Conservation (phyloP, 2,113 vertebrate species). For the Rattus rattus region DNA sequence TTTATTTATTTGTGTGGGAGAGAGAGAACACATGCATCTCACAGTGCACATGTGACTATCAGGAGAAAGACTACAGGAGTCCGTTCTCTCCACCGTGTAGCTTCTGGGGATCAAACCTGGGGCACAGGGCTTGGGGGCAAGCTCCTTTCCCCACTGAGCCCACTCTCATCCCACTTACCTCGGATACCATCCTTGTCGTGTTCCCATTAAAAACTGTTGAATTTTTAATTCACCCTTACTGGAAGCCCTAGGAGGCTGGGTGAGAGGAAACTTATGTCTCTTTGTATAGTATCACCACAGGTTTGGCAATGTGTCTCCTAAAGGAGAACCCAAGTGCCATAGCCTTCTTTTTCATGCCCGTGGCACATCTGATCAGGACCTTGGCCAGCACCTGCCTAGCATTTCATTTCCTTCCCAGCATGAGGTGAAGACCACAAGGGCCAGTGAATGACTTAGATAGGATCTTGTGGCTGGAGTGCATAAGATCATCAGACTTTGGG, state of each 20-base stretch:
- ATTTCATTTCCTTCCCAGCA: background rate
- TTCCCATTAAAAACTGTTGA: background rate
- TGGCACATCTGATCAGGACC: conserved; percentile 63
- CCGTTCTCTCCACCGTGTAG: background rate
- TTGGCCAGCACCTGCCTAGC: conserved; percentile 58
- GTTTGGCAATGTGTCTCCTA: background rate
- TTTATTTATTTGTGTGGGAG: background rate
- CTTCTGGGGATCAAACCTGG: background rate
- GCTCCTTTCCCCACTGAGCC: background rate
- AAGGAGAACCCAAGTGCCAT: background rate
- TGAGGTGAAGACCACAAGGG: background rate
- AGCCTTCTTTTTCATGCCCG: background rate
- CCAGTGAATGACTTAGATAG: conserved; percentile 41
- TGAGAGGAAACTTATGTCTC: background rate
- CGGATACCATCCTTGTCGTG: background rate
- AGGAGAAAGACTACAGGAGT: background rate
- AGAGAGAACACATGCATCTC: background rate
- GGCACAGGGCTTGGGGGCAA: background rate
- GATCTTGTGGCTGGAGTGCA: background rate
- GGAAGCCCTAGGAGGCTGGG: background rate
- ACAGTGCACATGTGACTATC: background rate
- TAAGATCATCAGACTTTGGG: conserved; percentile 2
- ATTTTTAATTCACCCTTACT: conserved; percentile 30
- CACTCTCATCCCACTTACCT: background rate
- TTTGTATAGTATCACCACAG: background rate